Evolutionary conservation across 2,797 vertebrate species (phyloP), one percentile per base, ranked within the genome.

Genomic region (Etheostoma nigrum): DNA sequence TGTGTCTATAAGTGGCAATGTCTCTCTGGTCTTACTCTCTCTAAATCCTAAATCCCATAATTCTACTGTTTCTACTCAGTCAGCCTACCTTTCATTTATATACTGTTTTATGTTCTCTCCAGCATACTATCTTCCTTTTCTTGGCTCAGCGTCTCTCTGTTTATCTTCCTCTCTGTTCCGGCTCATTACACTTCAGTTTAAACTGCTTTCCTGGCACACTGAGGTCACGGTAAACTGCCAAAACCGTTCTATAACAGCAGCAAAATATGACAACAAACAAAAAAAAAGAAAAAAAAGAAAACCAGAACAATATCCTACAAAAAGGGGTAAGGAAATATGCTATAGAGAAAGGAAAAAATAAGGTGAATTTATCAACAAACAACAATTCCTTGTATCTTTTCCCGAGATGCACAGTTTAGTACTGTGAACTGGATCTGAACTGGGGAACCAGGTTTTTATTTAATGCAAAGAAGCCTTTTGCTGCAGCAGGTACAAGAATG

Each of bases 121-220:
- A 13, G 14, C 16, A 8, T 30, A 27, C 27, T 27, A 40, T 42
- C 45, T 21, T 5, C 15, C 21, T 63, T 14, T 42, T 57, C 21
- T 30, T 2, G 55, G 30, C 21, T 10, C 21, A 33, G 42, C 0
- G 2, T 40, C 54, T 66, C 19, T 44, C 27, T 48, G 11, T 59
- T 63, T 61, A 52, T 47, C 64, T 19, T 15, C 58, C 14, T 47
- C 54, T 68, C 25, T 16, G 36, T 44, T 67, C 6, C 63, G 42
- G 18, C 19, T 67, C 60, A 76, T 33, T 44, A 45, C 10, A 19
- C 72, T 53, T 60, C 27, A 60, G 48, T 21, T 57, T 7, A 64
- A 21, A 23, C n/a, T 1, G n/a, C 23, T 53, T n/a, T 14, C 47
- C 12, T 21, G 51, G 54, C 6, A 23, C n/a, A 33, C 11, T 14